Conservation (phyloP, 1,140 invertebrate species). For the Scaptomyza graminum region DNA sequence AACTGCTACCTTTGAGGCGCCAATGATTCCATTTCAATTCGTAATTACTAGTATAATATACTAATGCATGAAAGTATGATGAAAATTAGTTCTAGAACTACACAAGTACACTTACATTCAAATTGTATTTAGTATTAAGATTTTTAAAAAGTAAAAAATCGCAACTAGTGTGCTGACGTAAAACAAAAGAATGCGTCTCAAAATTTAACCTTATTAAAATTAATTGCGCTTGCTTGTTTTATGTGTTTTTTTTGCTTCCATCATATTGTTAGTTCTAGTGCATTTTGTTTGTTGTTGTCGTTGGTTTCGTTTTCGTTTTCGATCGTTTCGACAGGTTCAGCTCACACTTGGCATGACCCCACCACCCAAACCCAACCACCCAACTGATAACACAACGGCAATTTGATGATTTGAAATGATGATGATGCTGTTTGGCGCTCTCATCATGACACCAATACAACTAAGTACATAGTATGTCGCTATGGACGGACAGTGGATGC, state of each 20-base stretch:
- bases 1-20: not conserved
- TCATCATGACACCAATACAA: too few species aligned
- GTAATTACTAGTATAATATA: too few species aligned
- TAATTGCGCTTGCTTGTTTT: conserved; percentile 46
- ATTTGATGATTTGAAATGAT: not conserved
- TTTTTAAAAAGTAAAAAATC: conserved; percentile 6
- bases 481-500: not conserved
- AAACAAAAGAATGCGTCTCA: conserved; percentile 3
- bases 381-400: not conserved
- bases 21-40: too few species aligned
- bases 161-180: conserved; percentile 6
- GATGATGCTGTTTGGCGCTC: too few species aligned
- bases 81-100: too few species aligned
- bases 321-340: not conserved
- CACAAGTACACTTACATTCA: too few species aligned
- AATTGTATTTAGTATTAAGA: too few species aligned
- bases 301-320: not conserved
- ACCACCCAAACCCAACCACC: not conserved
- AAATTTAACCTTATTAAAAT: conserved; percentile 55
- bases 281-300: not conserved
- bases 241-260: not conserved
- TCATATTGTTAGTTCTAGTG: not conserved
- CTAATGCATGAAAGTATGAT: too few species aligned
- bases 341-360: not conserved
- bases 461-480: too few species aligned